These are phyloP conservation scores for Sorex maritimensis DNA, from an alignment of 2,797 vertebrate genomes.

Conservation along the genomic window DNA sequence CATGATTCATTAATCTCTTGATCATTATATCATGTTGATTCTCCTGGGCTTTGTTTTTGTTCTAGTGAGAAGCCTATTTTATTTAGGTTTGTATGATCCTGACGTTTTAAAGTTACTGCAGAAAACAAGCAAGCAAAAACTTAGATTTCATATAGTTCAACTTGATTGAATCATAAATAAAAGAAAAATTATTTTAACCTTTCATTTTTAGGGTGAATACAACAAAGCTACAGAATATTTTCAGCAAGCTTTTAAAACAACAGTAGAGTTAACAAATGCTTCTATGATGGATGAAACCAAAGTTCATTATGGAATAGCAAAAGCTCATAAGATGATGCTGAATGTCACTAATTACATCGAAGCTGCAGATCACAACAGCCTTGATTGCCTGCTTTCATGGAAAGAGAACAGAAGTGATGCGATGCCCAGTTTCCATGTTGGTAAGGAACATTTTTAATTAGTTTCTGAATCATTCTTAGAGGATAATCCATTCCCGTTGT, in stretches of 20 bases:
- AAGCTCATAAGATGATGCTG: slow-evolving; percentile 90
- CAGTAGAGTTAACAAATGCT: slow-evolving; percentile 84
- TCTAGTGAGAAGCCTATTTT: too few relatives aligned
- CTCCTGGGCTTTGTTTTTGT: too few relatives aligned
- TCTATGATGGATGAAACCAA: slow-evolving; percentile 90
- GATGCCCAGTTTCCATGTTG: slow-evolving; percentile 89
- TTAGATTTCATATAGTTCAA: too few relatives aligned
- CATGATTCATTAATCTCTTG: too few relatives aligned
- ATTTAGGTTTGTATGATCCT: too few relatives aligned
- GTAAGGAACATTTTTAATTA: slow-evolving; percentile 88
- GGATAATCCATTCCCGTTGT: slow-evolving; percentile 82
- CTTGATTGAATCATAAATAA: slow-evolving; percentile 54
- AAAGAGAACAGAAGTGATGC: slow-evolving; percentile 91
- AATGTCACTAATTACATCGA: slow-evolving; percentile 87
- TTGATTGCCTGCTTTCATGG: slow-evolving; percentile 89
- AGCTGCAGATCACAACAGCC: slow-evolving; percentile 86
- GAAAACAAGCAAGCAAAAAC: too few relatives aligned
- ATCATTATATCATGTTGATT: too few relatives aligned
- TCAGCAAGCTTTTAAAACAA: slow-evolving; percentile 89
- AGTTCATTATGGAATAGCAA: slow-evolving; percentile 90
- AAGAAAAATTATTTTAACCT: slow-evolving; percentile 80
- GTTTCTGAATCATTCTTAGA: slow-evolving; percentile 84
- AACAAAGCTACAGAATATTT: slow-evolving; percentile 91
- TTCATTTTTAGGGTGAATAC: slow-evolving; percentile 91
- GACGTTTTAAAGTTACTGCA: too few relatives aligned